phyloP scores from a whole-genome alignment of 2,888 invertebrate genomes.

The Caenorhabditis angaria region DNA sequence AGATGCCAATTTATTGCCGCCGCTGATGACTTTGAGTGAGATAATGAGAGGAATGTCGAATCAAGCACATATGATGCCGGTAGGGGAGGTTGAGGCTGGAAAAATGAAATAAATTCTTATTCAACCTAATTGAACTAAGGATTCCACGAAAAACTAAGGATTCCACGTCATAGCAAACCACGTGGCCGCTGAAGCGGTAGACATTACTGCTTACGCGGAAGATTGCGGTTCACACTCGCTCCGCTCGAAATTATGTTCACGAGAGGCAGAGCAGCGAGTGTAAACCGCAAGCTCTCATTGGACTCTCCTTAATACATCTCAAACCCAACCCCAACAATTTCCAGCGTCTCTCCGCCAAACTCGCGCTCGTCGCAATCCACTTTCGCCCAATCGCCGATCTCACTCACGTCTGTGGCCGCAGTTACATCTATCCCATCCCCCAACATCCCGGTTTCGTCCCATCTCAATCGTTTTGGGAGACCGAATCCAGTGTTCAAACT shows the following conservation, averaged over 20 bases:
- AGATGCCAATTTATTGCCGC: constrained; percentile 44
- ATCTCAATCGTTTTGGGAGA: constrained; percentile 42
- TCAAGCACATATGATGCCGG: constrained; percentile 46
- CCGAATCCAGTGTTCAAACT: constrained; percentile 15
- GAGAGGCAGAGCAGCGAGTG: no score
- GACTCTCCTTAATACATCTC: not conserved
- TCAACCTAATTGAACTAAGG: not conserved
- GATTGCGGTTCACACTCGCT: no score
- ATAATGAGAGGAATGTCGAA: constrained; percentile 33
- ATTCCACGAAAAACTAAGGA: no score
- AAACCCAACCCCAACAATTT: constrained; percentile 10
- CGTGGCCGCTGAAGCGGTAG: no score
- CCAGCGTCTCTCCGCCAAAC: constrained; percentile 46
- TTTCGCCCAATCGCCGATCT: constrained; percentile 59
- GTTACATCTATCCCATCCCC: constrained; percentile 52
- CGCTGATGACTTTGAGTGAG: constrained; percentile 53
- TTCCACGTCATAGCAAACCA: no score
- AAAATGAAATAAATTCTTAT: not conserved
- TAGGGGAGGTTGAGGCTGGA: no score
- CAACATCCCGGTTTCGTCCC: constrained; percentile 48
- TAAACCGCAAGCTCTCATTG: no score
- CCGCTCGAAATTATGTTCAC: no score
- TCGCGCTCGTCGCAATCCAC: constrained; percentile 39
- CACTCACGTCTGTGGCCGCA: constrained; percentile 46
- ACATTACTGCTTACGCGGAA: no score